Conservation (phyloP, 2,113 vertebrate genomes). For the Myrmophylax atrothorax region DNA sequence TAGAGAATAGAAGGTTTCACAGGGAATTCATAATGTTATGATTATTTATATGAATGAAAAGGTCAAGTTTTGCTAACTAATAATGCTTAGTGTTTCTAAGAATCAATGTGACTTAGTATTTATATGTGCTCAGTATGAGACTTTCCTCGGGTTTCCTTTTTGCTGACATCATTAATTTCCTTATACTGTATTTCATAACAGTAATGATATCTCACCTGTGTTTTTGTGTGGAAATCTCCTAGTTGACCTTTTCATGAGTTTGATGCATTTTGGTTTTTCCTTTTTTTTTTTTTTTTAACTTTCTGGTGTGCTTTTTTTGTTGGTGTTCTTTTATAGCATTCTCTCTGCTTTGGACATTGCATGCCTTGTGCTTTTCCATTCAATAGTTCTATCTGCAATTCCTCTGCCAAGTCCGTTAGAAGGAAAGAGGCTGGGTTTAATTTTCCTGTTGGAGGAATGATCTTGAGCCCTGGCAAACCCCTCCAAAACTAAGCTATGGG, state of each 20-base stretch:
- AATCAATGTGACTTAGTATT: background rate
- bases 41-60: background rate
- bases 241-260: background rate
- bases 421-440: background rate
- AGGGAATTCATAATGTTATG: background rate
- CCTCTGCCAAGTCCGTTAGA: constrained; percentile 18
- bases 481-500: background rate
- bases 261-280: background rate
- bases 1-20: background rate
- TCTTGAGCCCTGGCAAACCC: background rate
- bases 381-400: background rate
- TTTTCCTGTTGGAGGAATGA: background rate
- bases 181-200: background rate
- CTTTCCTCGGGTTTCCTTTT: background rate
- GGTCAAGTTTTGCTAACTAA: background rate
- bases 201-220: background rate
- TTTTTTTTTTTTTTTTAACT: background rate
- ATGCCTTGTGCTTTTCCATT: background rate
- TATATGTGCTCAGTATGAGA: background rate
- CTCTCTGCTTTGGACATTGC: background rate
- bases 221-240: background rate
- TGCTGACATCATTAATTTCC: background rate
- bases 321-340: background rate
- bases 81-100: background rate
- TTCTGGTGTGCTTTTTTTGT: constrained; percentile 28